phyloP scores from a whole-genome alignment of 2,113 vertebrate species.

The Hippocampus guttulatus region DNA sequence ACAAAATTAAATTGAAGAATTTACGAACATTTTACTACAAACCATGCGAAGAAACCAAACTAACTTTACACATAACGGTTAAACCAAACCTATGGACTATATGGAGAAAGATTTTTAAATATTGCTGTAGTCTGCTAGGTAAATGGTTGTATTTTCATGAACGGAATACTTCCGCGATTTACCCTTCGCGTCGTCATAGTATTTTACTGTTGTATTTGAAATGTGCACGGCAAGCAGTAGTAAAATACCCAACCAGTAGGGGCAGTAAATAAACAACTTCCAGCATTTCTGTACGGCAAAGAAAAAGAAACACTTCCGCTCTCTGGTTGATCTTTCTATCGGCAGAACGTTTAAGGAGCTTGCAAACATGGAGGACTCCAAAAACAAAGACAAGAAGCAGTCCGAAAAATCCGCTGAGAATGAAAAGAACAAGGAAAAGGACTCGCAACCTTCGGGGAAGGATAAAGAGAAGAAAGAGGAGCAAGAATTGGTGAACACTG shows the following conservation, averaged over 20 bases:
- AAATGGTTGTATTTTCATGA: not conserved
- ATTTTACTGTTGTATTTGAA: not conserved
- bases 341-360: slow-evolving; percentile 19
- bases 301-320: slow-evolving; percentile 10
- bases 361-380: slow-evolving; percentile 72
- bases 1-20: not conserved
- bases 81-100: not conserved
- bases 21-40: not conserved
- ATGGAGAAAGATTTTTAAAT: not conserved
- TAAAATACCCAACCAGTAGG: not conserved
- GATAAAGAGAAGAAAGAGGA: slow-evolving; percentile 79
- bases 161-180: not conserved
- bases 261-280: slow-evolving; percentile 10
- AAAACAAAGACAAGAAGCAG: slow-evolving; percentile 74
- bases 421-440: slow-evolving; percentile 68
- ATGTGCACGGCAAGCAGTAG: not conserved
- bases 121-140: not conserved
- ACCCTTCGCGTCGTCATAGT: not conserved
- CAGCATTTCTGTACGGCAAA: not conserved
- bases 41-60: not conserved
- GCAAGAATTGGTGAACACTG: slow-evolving; percentile 67
- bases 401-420: slow-evolving; percentile 70
- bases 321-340: slow-evolving; percentile 32
- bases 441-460: slow-evolving; percentile 59
- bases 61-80: not conserved